phyloP scores from a whole-genome alignment of 2,797 vertebrate species.

The Thripadectes ignobilis region DNA sequence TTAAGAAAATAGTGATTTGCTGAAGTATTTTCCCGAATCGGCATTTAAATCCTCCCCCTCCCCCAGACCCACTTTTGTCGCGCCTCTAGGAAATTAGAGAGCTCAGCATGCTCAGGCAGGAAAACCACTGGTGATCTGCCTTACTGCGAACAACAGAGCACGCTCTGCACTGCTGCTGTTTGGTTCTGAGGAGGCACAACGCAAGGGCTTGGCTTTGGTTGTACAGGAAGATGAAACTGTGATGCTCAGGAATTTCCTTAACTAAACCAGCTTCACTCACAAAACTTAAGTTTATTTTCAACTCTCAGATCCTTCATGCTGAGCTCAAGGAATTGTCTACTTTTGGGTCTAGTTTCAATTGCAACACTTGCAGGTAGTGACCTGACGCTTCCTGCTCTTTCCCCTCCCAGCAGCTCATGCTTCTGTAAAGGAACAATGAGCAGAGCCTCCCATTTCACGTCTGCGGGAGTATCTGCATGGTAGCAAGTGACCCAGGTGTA shows the following conservation, averaged over 20 bases:
- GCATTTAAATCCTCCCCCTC: neutral
- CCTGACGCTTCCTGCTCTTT: neutral
- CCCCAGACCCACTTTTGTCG: neutral
- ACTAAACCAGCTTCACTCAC: neutral
- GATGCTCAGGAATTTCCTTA: neutral
- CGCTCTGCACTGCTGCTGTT: neutral
- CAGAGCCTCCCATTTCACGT: neutral
- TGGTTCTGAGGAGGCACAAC: neutral
- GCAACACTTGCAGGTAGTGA: neutral
- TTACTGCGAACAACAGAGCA: neutral
- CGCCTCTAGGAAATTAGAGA: neutral
- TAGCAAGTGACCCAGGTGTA: neutral
- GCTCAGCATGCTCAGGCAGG: neutral
- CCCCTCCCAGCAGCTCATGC: neutral
- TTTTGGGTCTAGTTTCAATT: neutral
- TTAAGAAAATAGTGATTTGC: neutral
- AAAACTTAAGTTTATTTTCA: neutral
- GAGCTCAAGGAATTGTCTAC: neutral
- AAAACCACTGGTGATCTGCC: neutral
- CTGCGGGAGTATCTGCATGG: neutral
- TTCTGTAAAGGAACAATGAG: neutral
- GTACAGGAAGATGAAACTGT: neutral
- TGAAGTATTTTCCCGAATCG: neutral
- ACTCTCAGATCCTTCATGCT: neutral
- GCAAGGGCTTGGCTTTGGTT: fast-evolving